Percentiles rank a stretch among this genome's conserved stretches.
These are phyloP conservation scores for Alectura lathami DNA, from an alignment of 2,113 vertebrate genomes.

Conservation along the genomic window DNA sequence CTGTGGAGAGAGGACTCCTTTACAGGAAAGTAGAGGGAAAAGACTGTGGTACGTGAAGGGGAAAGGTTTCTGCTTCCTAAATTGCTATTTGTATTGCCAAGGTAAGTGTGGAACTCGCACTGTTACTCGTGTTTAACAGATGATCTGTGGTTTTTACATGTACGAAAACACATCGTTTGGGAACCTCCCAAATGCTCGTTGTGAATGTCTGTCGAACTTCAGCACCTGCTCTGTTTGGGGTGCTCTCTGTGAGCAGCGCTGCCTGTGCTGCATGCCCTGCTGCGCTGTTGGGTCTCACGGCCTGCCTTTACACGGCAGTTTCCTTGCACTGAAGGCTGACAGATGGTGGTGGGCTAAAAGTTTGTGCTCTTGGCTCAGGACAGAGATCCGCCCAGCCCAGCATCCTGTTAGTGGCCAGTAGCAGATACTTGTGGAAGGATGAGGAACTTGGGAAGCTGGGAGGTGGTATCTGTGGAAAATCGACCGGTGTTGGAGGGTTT, in stretches of 20 bases:
- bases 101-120: background rate
- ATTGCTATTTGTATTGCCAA: background rate
- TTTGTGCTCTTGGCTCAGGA: background rate
- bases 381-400: background rate
- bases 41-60: background rate
- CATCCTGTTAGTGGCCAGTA: background rate
- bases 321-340: background rate
- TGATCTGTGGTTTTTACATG: background rate
- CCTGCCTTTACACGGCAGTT: background rate
- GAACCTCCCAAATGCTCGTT: background rate
- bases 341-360: background rate
- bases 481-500: background rate
- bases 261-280: background rate
- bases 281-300: background rate
- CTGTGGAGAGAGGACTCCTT: background rate
- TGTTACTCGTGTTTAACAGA: background rate
- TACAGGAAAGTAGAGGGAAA: background rate
- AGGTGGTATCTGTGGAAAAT: background rate
- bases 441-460: background rate
- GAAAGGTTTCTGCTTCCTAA: background rate
- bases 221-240: background rate
- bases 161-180: background rate
- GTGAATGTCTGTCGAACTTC: background rate
- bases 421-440: background rate
- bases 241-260: background rate